Conservation (phyloP, 64 coral and sea anemone species). For the Exaiptasia diaphana region DNA sequence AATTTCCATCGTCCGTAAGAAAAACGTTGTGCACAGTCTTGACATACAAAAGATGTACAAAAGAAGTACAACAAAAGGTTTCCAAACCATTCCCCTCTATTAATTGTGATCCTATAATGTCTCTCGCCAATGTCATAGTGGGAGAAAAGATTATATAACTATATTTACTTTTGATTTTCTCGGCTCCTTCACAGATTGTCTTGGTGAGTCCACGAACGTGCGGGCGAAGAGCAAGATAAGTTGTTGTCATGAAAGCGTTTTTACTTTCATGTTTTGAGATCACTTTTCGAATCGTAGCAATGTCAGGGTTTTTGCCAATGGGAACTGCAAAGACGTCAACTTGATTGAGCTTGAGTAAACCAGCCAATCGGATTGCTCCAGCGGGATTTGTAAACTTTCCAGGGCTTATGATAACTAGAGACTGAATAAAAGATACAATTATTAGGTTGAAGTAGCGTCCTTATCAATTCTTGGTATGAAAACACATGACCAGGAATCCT, state of each 20-base stretch:
- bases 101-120: no score
- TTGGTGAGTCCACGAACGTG: constrained; percentile 34
- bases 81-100: no score
- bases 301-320: constrained; percentile 28
- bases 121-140: no score
- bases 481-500: no score
- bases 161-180: constrained; percentile 4
- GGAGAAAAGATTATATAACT: no score
- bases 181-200: constrained; percentile 46
- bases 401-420: constrained; percentile 45
- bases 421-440: no score
- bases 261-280: constrained; percentile 10
- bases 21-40: no score
- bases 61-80: no score
- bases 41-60: no score
- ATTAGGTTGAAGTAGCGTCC: no score
- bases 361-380: not conserved
- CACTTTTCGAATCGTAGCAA: constrained; percentile 14
- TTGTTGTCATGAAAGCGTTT: constrained; percentile 43
- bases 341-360: constrained; percentile 3
- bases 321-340: constrained; percentile 34
- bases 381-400: constrained; percentile 7
- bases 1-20: no score
- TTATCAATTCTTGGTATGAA: no score
- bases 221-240: constrained; percentile 12